Conservation (phyloP, 2,113 vertebrate genomes). For the Daboia siamensis region DNA sequence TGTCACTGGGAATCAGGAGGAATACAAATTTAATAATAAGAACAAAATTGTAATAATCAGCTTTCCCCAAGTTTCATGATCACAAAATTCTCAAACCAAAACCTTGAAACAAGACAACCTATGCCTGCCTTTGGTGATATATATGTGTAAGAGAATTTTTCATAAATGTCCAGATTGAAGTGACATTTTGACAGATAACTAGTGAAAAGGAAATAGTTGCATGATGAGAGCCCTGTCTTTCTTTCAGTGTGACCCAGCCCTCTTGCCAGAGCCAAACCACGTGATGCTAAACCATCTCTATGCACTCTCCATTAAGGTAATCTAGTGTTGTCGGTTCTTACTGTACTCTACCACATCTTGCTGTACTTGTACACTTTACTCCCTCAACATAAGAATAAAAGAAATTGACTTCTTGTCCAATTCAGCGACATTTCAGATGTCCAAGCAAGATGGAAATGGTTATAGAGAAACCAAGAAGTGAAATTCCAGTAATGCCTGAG, state of each 20-base stretch:
- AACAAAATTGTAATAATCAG: no score
- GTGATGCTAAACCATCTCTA: slow-evolving; percentile 99
- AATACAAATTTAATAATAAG: no score
- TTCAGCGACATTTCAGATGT: neutral
- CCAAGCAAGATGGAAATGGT: neutral
- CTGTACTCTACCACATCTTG: neutral
- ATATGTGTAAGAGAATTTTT: neutral
- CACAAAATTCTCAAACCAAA: neutral
- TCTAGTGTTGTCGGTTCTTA: neutral
- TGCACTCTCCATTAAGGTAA: slow-evolving; percentile 95
- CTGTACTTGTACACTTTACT: neutral
- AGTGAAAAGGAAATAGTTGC: neutral
- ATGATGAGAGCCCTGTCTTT: slow-evolving; percentile 29
- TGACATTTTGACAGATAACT: neutral
- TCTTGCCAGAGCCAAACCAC: slow-evolving; percentile 95
- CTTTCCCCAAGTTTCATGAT: no score
- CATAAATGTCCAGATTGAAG: neutral
- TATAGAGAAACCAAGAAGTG: neutral
- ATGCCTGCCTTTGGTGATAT: neutral
- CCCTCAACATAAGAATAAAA: neutral
- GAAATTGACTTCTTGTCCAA: neutral
- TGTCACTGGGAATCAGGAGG: no score
- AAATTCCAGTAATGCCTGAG: neutral
- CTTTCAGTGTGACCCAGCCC: slow-evolving; percentile 90
- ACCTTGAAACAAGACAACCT: neutral